A percentile compares a stretch with the other conserved stretches of the same genome.
Conservation (phyloP, 2,888 invertebrate genomes). For the Colostygia pectinataria region DNA sequence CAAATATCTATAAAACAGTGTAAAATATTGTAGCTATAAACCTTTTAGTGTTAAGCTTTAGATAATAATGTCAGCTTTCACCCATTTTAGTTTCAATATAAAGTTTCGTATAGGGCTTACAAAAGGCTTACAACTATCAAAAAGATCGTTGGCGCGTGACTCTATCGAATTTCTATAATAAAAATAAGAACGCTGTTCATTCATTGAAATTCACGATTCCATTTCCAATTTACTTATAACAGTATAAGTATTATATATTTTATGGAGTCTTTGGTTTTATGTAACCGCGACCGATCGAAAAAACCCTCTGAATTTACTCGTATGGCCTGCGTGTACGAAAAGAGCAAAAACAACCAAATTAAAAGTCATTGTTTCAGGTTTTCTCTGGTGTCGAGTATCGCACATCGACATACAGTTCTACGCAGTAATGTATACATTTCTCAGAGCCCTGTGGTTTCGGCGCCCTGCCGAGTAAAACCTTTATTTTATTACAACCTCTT, state of each 20-base stretch:
- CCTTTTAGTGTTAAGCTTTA: constrained; percentile 16
- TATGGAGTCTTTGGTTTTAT: no score
- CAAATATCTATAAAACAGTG: constrained; percentile 40
- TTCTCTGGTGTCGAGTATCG: constrained; percentile 48
- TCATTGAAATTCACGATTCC: constrained; percentile 20
- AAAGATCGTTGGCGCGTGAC: constrained; percentile 24
- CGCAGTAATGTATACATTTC: constrained; percentile 42
- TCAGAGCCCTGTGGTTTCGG: constrained; percentile 54
- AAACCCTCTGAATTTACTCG: constrained; percentile 3
- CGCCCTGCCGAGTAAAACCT: constrained; percentile 57
- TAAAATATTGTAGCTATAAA: constrained; percentile 12
- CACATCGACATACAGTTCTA: constrained; percentile 39
- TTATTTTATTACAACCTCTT: constrained; percentile 65
- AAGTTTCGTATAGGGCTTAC: constrained; percentile 7
- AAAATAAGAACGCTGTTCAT: constrained; percentile 9
- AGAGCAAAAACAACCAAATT: constrained; percentile 39
- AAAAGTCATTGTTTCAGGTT: constrained; percentile 46
- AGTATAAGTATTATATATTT: no score
- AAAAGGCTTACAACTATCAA: constrained; percentile 17
- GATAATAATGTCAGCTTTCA: constrained; percentile 28
- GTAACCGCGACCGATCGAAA: constrained; percentile 9
- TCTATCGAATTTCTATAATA: constrained; percentile 14
- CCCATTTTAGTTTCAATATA: constrained; percentile 21
- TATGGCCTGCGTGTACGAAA: constrained; percentile 24
- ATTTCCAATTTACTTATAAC: constrained; percentile 20